Evolutionary conservation across 2,888 invertebrate species (phyloP).

Genomic region (Ochropleura leucogaster): DNA sequence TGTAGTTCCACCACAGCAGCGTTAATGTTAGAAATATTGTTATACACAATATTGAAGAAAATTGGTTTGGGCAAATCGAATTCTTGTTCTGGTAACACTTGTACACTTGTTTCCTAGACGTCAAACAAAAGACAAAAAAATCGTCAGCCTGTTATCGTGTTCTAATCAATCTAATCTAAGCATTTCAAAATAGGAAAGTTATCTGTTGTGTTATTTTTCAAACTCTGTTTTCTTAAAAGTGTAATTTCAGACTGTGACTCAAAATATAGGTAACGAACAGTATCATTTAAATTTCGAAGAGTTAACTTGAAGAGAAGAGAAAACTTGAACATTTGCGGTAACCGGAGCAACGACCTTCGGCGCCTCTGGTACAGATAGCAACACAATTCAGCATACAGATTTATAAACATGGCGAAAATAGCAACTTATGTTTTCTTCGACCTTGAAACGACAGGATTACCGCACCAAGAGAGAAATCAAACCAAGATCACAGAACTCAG

Average conservation of each 20-base stretch:
- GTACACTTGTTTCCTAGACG: neutral
- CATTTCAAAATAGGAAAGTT: neutral
- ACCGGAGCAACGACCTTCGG: neutral
- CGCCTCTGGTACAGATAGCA: conserved; percentile 12
- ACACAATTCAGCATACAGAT: neutral
- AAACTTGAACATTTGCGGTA: neutral
- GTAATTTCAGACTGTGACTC: neutral
- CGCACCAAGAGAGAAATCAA: conserved; percentile 86
- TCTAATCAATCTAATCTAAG: too few relatives aligned
- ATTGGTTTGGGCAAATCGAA: neutral
- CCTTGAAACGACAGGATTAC: conserved; percentile 93
- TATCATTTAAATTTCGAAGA: neutral
- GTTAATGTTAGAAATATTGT: neutral
- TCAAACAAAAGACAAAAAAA: neutral
- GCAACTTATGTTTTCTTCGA: conserved; percentile 93
- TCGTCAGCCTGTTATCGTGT: too few relatives aligned
- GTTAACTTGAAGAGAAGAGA: too few relatives aligned
- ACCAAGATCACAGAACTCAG: conserved; percentile 93
- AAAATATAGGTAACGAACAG: conserved; percentile 1
- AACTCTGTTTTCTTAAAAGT: neutral
- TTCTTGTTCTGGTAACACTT: neutral
- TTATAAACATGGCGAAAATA: conserved; percentile 73
- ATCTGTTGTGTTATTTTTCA: neutral
- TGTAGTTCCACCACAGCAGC: too few relatives aligned
- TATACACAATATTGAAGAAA: neutral